phyloP scores from a whole-genome alignment of 2,888 invertebrate species.

The Chrysolina oricalcia region DNA sequence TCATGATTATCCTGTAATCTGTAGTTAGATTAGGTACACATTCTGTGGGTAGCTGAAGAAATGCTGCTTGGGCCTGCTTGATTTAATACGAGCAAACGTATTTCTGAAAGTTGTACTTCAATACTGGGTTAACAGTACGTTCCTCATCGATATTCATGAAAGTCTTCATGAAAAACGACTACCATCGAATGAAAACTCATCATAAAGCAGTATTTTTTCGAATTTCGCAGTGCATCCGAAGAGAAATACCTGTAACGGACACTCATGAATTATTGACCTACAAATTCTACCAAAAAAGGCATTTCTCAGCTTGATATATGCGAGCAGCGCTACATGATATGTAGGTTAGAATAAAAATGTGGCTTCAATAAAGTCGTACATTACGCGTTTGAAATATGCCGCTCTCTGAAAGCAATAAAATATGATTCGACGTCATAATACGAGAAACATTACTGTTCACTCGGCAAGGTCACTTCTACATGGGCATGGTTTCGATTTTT shows the following conservation, averaged over 20 bases:
- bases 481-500: background rate
- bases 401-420: slow-evolving; percentile 26
- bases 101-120: background rate
- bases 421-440: slow-evolving; percentile 2
- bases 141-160: background rate
- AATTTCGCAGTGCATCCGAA: slow-evolving; percentile 2
- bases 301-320: background rate
- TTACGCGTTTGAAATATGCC: slow-evolving; percentile 19
- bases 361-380: slow-evolving; percentile 23
- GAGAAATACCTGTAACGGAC: background rate
- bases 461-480: background rate
- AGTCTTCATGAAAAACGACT: background rate
- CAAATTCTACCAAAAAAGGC: slow-evolving; percentile 12
- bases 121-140: background rate
- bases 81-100: background rate
- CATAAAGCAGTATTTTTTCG: background rate
- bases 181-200: background rate
- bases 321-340: slow-evolving; percentile 10
- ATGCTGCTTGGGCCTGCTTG: no score
- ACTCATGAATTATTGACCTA: slow-evolving; percentile 12
- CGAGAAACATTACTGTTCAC: background rate
- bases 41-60: no score
- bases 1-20: no score
- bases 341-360: slow-evolving; percentile 17
- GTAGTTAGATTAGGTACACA: no score